A percentile compares a stretch with the other conserved stretches of the same genome.
These are phyloP conservation scores for Diachasmimorpha longicaudata DNA, from an alignment of 1,140 invertebrate species.

Conservation along the genomic window DNA sequence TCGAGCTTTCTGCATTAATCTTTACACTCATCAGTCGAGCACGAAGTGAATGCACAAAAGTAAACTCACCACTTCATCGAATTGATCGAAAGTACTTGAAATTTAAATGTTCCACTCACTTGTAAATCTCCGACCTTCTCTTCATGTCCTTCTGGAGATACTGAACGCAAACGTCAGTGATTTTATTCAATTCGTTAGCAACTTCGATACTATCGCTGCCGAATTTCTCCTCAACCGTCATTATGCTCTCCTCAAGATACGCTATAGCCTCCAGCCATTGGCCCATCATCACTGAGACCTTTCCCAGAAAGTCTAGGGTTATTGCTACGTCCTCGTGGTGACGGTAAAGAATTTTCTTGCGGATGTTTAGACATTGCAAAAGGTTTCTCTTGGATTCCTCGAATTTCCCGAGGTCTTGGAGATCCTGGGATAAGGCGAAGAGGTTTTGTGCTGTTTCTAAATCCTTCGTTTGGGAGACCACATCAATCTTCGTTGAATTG, in stretches of 20 bases:
- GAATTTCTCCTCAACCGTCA: constrained; percentile 61
- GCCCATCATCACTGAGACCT: constrained; percentile 59
- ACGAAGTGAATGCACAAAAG: too few species aligned
- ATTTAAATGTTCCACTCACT: constrained; percentile 37
- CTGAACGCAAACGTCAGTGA: constrained; percentile 53
- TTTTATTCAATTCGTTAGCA: constrained; percentile 64
- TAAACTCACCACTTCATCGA: neutral
- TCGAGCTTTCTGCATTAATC: too few species aligned
- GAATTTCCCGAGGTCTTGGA: constrained; percentile 30
- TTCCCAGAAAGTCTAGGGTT: constrained; percentile 63
- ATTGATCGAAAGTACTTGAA: constrained; percentile 18
- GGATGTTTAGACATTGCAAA: constrained; percentile 55
- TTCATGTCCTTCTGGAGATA: constrained; percentile 42
- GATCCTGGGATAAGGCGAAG: constrained; percentile 41
- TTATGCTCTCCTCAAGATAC: constrained; percentile 60
- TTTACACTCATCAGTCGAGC: too few species aligned
- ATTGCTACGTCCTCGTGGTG: constrained; percentile 59
- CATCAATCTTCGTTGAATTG: constrained; percentile 21
- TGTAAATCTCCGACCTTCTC: constrained; percentile 39
- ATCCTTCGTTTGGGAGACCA: constrained; percentile 36
- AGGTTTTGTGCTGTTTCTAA: constrained; percentile 55
- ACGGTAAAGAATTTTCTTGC: constrained; percentile 58
- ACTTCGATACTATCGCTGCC: constrained; percentile 66
- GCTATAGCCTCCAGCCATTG: constrained; percentile 55
- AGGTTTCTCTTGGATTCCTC: constrained; percentile 43